These are phyloP conservation scores for Tragelaphus scriptus DNA, from an alignment of 2,113 vertebrate genomes.

Conservation along the genomic window DNA sequence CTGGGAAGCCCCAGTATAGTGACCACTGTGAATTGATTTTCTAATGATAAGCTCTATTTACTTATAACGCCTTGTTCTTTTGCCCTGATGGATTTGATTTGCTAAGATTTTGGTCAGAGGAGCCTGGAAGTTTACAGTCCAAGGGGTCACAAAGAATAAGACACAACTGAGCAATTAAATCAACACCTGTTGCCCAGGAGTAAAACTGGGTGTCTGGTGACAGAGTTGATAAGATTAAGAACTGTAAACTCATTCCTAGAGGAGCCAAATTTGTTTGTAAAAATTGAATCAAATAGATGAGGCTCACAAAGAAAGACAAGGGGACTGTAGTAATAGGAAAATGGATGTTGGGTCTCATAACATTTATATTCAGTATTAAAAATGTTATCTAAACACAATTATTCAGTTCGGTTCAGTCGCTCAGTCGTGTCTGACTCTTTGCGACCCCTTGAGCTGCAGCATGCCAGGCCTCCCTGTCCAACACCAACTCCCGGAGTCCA, in stretches of 20 bases:
- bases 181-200: neutral
- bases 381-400: neutral
- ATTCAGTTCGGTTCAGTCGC: neutral
- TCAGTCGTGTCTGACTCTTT: fast-evolving
- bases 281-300: neutral
- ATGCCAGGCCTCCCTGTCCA: neutral
- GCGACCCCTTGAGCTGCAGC: neutral
- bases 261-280: neutral
- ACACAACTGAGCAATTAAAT: neutral
- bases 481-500: fast-evolving
- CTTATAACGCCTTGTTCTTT: neutral
- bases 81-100: neutral
- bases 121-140: neutral
- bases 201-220: neutral
- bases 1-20: neutral
- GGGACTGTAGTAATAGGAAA: neutral
- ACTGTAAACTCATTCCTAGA: neutral
- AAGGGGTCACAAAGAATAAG: neutral
- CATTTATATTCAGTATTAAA: neutral
- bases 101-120: neutral
- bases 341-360: neutral
- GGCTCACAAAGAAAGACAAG: neutral
- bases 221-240: neutral
- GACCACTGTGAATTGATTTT: neutral
- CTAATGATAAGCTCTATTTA: neutral